phyloP scores from a whole-genome alignment of 2,888 invertebrate genomes.

The Stegophylla sp. region DNA sequence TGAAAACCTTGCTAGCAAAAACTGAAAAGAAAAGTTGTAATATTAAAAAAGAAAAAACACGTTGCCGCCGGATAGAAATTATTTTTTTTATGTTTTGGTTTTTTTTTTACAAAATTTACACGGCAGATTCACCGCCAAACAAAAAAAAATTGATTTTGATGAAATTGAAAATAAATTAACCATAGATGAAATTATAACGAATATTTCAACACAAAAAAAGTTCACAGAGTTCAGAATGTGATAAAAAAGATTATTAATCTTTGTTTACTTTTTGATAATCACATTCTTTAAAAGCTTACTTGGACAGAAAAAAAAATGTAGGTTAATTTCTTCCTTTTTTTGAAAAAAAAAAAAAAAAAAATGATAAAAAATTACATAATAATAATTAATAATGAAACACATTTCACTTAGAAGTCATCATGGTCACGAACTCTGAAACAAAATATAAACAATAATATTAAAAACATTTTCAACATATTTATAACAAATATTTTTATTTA shows the following conservation, averaged over 20 bases:
- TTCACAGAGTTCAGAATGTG: slow-evolving; percentile 54
- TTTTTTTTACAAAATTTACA: slow-evolving; percentile 58
- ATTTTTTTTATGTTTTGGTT: slow-evolving; percentile 37
- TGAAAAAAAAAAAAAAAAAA: slow-evolving; percentile 35
- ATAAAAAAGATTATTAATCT: slow-evolving; percentile 54
- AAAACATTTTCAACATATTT: not conserved
- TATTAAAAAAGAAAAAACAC: slow-evolving; percentile 47
- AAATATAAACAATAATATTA: slow-evolving; percentile 63
- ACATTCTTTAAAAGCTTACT: slow-evolving; percentile 56
- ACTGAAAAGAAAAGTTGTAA: slow-evolving; percentile 46
- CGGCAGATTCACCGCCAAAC: slow-evolving; percentile 42
- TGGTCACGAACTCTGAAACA: slow-evolving; percentile 94
- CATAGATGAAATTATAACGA: slow-evolving; percentile 48
- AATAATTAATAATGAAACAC: slow-evolving; percentile 59
- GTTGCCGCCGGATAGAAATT: slow-evolving; percentile 34
- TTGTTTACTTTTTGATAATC: slow-evolving; percentile 51
- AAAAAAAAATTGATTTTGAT: slow-evolving; percentile 50
- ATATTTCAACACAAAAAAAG: slow-evolving; percentile 56
- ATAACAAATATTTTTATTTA: slow-evolving; percentile 11
- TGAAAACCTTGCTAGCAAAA: slow-evolving; percentile 52
- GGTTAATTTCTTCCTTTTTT: slow-evolving; percentile 53
- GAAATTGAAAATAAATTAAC: slow-evolving; percentile 55
- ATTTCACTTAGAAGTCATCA: slow-evolving; percentile 97
- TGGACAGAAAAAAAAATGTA: slow-evolving; percentile 54
- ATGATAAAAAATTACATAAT: slow-evolving; percentile 59